Percentiles rank a stretch among this genome's conserved stretches.
Evolutionary conservation across 2,113 vertebrate species (phyloP).

Genomic region (Myotis davidii): DNA sequence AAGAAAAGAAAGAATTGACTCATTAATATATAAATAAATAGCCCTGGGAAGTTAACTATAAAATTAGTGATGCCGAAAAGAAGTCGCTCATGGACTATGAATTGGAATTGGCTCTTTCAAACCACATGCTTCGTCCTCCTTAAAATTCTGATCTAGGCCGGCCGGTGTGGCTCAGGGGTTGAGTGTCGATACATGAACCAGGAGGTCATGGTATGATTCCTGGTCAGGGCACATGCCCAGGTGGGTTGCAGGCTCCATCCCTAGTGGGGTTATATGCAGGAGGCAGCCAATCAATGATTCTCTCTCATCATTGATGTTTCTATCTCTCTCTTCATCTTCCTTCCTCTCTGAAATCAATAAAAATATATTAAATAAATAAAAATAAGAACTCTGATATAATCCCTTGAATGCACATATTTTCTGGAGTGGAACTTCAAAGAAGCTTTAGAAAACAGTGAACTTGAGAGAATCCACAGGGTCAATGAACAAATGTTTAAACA

Average conservation of each 20-base stretch:
- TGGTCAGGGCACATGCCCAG: too few relatives aligned
- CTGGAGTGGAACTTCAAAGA: slow-evolving; percentile 12
- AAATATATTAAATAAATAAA: too few relatives aligned
- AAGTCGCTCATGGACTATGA: neutral
- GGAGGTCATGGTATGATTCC: too few relatives aligned
- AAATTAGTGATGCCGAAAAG: slow-evolving; percentile 47
- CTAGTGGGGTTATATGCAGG: too few relatives aligned
- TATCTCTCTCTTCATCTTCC: too few relatives aligned
- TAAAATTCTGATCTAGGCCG: neutral
- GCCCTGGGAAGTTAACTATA: neutral
- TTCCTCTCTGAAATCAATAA: too few relatives aligned
- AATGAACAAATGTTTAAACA: slow-evolving; percentile 2
- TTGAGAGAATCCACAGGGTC: neutral
- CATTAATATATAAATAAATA: slow-evolving; percentile 57
- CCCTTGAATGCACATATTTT: neutral
- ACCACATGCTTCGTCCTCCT: neutral
- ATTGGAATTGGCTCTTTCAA: neutral
- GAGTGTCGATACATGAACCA: too few relatives aligned
- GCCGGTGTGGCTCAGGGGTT: too few relatives aligned
- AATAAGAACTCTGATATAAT: neutral
- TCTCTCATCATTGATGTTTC: too few relatives aligned
- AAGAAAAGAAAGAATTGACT: neutral
- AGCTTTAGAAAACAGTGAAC: neutral
- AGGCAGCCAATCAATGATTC: too few relatives aligned
- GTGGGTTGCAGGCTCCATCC: too few relatives aligned